Evolutionary conservation across 1,140 invertebrate species (phyloP), one percentile per base, ranked within the genome.

Genomic region (Zaprionus nigranus): DNA sequence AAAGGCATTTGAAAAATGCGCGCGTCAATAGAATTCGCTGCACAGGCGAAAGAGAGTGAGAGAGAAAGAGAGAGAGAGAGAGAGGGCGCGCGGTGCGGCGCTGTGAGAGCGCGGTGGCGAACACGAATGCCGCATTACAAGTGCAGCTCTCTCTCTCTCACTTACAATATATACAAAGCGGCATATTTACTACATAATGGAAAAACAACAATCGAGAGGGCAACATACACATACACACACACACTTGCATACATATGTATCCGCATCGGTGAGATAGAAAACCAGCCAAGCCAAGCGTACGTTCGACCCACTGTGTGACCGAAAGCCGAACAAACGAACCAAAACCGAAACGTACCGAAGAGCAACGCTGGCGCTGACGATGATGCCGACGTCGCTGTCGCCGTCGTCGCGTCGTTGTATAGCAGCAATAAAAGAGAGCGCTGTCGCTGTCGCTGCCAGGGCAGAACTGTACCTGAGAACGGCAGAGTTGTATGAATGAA

Each of bases 1-100:
- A 87, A 81, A 85, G 68, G 38, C 79, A 85, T 88, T 90, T 90
- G 72, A 90, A 90, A 86, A 88, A 81, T 90, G 86, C 85, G 85
- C 85, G 85, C 85, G 81, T 79, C 79, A 84, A 81, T 81, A 71
- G 83, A 84, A 90, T 88, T 90, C 85, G 85, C 85, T 85, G 76
- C 71, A 79, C 20, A 51, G 20, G 46, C 46, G 46, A 51, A 51
- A 51, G 20, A 24, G 46, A 51, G 51, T 15, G 49, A 17, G 1
- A 0, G 17, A 65, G 61, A 17, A 17, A 0, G 17, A 65, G 61
- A 22, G 22, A 22, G 43, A 58, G 22, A 43, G 51, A 9, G 30
- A 69, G 60, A n/a, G n/a, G n/a, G n/a, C n/a, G n/a, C n/a, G n/a
- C n/a, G n/a, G n/a, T n/a, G n/a, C n/a, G n/a, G n/a, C n/a, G n/a